Evolutionary conservation across 2,113 vertebrate species (phyloP), one percentile per base, ranked within the genome.

Genomic region (Trichechus manatus): DNA sequence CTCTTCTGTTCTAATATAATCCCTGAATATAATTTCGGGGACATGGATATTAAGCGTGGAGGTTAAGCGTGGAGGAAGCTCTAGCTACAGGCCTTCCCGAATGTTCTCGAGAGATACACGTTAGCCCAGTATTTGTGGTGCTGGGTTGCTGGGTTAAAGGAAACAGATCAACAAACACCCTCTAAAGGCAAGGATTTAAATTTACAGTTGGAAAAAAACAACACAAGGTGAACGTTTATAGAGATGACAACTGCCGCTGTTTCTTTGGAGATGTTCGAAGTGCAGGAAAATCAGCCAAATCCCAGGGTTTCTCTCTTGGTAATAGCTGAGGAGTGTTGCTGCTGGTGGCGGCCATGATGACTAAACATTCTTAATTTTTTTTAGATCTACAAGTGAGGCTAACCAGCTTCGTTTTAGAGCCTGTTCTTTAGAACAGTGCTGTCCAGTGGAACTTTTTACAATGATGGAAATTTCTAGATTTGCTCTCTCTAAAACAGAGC

Each of bases 391-490:
- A 79, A 66, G 2, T 1, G 27, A 50, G 31, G 17, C 70, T 29
- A 6, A 17, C 61, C 5, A 6, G 33, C 22, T 23, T 78, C 29
- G 6, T 23, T 5, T 2, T 3, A 56, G 77, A 47, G 33, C 31
- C 1, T 8, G 0, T 44, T 20, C 10, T 80, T 20, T 20, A 29
- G 77, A 13, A 63, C 59, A 20, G 50, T 33, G 0, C 11, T 9
- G 19, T 3, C n/a, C 59, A 0, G 0, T 20, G 39, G 77, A n/a
- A 8, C 3, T 3, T 56, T 66, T 56, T 11, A 9, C 1, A 14
- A 3, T 4, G 56, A 33, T 1, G 1, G 50, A 5, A 79, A 33
- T 1, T 1, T 36, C 47, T 50, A 31, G 44, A 3, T 72, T 15
- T 0, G 5, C 23, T 0, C n/a, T 61, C 19, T 0, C n/a, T 61